Conservation (phyloP, 2,797 vertebrate genomes). For the Miichthys miiuy region DNA sequence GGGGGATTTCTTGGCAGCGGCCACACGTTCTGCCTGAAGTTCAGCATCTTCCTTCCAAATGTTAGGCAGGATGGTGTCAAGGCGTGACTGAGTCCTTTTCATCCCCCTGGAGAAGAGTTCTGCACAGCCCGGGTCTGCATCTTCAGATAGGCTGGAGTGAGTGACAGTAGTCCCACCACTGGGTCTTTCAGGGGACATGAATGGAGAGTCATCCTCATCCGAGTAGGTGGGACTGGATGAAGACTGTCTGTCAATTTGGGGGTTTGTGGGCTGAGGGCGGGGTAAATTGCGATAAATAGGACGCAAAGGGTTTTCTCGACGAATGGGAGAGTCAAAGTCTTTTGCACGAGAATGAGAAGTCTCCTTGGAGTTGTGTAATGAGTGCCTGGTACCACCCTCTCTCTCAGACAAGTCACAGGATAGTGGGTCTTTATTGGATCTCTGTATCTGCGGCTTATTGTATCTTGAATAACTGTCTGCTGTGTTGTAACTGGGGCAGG, state of each 20-base stretch:
- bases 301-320: slow-evolving; percentile 79
- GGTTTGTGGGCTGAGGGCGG: slow-evolving; percentile 71
- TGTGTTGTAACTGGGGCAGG: slow-evolving; percentile 72
- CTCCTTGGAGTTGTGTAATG: slow-evolving; percentile 78
- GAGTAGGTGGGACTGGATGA: slow-evolving; percentile 87
- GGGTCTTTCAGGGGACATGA: slow-evolving; percentile 82
- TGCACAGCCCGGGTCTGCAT: slow-evolving; percentile 77
- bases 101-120: slow-evolving; percentile 86
- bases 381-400: slow-evolving; percentile 64
- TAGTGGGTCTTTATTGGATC: slow-evolving; percentile 82
- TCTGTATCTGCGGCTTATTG: slow-evolving; percentile 73
- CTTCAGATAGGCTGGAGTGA: slow-evolving; percentile 83
- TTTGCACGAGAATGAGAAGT: slow-evolving; percentile 65
- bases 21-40: slow-evolving; percentile 81
- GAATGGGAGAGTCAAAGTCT: slow-evolving; percentile 82
- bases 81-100: slow-evolving; percentile 89
- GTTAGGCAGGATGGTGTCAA: slow-evolving; percentile 86
- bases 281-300: slow-evolving; percentile 83
- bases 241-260: slow-evolving; percentile 80
- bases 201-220: slow-evolving; percentile 87
- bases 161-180: slow-evolving; percentile 72
- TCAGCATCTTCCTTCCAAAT: slow-evolving; percentile 89
- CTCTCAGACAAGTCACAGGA: slow-evolving; percentile 81
- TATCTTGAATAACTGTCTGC: slow-evolving; percentile 79
- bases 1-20: slow-evolving; percentile 84